Percentiles rank a stretch among this genome's conserved stretches.
Evolutionary conservation across 1,140 invertebrate genomes (phyloP).

Genomic region (Brachionus angularis): DNA sequence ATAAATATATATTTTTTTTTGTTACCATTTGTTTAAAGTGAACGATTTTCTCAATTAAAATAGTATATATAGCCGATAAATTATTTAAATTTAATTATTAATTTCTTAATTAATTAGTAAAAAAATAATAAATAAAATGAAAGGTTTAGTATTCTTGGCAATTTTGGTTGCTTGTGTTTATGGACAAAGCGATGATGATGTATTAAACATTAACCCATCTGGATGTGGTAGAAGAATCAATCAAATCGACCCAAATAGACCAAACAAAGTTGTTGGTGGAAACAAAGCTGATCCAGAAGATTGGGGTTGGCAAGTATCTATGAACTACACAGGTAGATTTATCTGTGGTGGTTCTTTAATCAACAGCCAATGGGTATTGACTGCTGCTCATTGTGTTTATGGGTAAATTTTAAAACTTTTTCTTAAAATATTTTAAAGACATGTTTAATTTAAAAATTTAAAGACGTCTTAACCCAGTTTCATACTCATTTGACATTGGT

Average conservation of each 20-base stretch:
- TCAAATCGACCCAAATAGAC: not conserved
- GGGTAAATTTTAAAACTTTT: not conserved
- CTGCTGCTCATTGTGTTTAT: conserved; percentile 65
- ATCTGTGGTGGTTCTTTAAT: conserved; percentile 61
- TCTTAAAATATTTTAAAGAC: too few species aligned
- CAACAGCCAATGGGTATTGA: conserved; percentile 64
- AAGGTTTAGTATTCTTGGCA: not conserved
- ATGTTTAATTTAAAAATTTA: too few species aligned
- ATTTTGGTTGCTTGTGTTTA: not conserved
- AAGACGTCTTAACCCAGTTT: conserved; percentile 1
- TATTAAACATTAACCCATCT: conserved; percentile 1
- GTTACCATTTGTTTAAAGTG: too few species aligned
- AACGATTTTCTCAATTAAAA: too few species aligned
- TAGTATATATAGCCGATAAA: too few species aligned
- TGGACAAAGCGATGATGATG: not conserved
- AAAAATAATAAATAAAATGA: conserved; percentile 15
- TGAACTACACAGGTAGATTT: conserved; percentile 17
- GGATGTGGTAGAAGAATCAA: conserved; percentile 19
- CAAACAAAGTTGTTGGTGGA: conserved; percentile 12
- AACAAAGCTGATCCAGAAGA: conserved; percentile 1
- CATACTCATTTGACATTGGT: conserved; percentile 21
- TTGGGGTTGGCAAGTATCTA: conserved; percentile 42
- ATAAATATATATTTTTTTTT: too few species aligned
- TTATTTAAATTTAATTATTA: too few species aligned
- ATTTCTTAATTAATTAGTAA: not conserved